These are phyloP conservation scores for Leptosomus discolor DNA, from an alignment of 2,113 vertebrate species.

Conservation along the genomic window DNA sequence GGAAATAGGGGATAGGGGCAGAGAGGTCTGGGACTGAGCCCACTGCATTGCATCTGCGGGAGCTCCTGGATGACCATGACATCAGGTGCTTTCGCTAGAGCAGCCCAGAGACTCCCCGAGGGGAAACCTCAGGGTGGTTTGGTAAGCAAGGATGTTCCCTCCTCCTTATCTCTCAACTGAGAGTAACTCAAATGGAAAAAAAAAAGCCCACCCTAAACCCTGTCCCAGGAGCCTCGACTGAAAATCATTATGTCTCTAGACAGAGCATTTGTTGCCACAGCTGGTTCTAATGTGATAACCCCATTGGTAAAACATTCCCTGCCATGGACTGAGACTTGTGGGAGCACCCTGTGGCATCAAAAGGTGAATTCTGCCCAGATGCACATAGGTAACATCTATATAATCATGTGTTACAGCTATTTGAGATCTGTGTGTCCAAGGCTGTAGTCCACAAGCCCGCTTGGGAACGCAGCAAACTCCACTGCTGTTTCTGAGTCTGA, in stretches of 20 bases:
- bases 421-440: neutral
- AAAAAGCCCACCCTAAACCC: rapidly evolving
- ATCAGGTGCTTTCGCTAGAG: neutral
- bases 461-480: neutral
- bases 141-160: neutral
- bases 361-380: neutral
- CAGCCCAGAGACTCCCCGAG: neutral
- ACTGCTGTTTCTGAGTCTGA: neutral
- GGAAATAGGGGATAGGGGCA: rapidly evolving
- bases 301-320: neutral
- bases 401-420: rapidly evolving
- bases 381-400: rapidly evolving
- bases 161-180: neutral
- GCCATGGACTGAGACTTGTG: neutral
- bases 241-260: neutral
- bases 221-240: rapidly evolving
- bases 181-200: neutral
- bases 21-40: rapidly evolving
- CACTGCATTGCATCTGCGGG: neutral
- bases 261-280: neutral
- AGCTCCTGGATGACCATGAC: neutral
- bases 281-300: neutral
- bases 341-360: neutral
- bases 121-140: neutral
- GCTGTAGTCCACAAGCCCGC: rapidly evolving